Conservation (phyloP, 2,113 vertebrate species). For the Dendropsophus ebraccatus region DNA sequence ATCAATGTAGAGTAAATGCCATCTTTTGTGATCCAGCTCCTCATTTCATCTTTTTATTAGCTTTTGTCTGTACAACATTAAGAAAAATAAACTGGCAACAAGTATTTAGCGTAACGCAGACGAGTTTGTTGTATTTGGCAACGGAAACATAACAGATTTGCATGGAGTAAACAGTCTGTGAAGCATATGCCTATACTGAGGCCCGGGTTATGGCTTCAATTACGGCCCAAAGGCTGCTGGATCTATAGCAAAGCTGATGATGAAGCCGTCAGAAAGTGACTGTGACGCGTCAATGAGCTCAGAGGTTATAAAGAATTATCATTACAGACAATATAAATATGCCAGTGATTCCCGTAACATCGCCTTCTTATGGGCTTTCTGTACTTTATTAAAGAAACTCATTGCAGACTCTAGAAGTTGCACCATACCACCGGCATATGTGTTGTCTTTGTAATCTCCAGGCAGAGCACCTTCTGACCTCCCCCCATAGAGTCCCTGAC, state of each 20-base stretch:
- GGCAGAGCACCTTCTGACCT: too few relatives aligned
- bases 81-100: conserved; percentile 11
- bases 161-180: conserved; percentile 17
- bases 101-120: conserved; percentile 40
- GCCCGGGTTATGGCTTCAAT: neutral
- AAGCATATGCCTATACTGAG: neutral
- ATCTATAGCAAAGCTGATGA: neutral
- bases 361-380: too few relatives aligned
- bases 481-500: too few relatives aligned
- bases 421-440: neutral
- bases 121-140: conserved; percentile 40
- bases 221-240: neutral
- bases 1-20: neutral
- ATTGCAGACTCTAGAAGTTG: neutral
- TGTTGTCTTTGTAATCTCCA: too few relatives aligned
- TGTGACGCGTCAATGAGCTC: neutral
- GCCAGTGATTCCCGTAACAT: neutral
- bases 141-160: neutral
- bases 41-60: neutral
- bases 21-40: neutral
- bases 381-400: neutral
- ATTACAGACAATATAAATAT: neutral
- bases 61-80: neutral
- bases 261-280: neutral
- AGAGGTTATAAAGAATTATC: neutral